phyloP scores from a whole-genome alignment of 2,797 vertebrate species.

The Urocyon cinereoargenteus region DNA sequence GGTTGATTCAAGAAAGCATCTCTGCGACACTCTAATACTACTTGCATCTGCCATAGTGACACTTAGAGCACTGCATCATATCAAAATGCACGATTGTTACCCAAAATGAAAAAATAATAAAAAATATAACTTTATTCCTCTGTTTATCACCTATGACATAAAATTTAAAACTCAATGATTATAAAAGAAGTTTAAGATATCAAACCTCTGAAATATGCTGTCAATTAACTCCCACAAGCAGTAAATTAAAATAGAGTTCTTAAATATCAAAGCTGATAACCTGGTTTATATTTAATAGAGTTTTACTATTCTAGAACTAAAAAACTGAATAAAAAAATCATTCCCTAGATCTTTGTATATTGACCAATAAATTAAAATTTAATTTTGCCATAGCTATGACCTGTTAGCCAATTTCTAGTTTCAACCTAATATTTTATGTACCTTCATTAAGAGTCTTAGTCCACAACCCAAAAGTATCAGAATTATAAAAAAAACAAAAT shows the following conservation, averaged over 20 bases:
- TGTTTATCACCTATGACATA: slow-evolving; percentile 53
- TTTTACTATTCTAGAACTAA: background rate
- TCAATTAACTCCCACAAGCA: slow-evolving; percentile 16
- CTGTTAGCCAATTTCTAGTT: background rate
- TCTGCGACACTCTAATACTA: background rate
- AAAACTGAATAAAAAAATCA: background rate
- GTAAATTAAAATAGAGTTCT: background rate
- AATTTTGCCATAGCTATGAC: background rate
- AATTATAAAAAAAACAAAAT: background rate
- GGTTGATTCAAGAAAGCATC: background rate
- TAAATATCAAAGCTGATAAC: background rate
- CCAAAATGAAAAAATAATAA: slow-evolving; percentile 70
- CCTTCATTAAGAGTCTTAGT: background rate
- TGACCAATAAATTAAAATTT: slow-evolving; percentile 28
- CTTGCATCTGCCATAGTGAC: background rate
- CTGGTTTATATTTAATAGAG: background rate
- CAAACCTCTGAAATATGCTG: slow-evolving; percentile 42
- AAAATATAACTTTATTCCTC: slow-evolving; percentile 67
- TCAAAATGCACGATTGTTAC: background rate
- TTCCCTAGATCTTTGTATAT: background rate
- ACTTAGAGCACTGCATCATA: background rate
- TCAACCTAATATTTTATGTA: background rate
- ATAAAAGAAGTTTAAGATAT: slow-evolving; percentile 44
- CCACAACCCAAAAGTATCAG: background rate
- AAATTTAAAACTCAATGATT: background rate